Conservation (phyloP, 2,113 vertebrate species). For the Cephalopholis sonnerati region DNA sequence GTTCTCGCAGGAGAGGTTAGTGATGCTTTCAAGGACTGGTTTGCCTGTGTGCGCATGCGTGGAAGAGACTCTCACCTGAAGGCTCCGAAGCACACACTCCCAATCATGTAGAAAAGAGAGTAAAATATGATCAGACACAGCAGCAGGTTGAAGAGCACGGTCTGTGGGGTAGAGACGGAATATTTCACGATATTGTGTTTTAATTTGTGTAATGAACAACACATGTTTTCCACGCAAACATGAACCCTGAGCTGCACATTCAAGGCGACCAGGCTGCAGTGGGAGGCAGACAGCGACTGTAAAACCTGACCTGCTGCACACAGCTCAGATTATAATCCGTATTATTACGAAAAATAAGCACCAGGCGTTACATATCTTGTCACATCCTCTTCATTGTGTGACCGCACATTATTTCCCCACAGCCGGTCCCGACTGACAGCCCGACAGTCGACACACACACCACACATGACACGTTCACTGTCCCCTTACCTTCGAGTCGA, state of each 20-base stretch:
- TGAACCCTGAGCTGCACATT: conserved; percentile 8
- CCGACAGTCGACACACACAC: not conserved
- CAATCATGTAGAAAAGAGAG: conserved; percentile 87
- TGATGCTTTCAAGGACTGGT: not conserved
- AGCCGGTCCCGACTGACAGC: conserved; percentile 1
- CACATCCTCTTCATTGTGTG: not conserved
- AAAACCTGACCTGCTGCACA: not conserved
- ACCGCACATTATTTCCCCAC: conserved; percentile 17
- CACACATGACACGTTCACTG: not conserved
- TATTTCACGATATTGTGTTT: not conserved
- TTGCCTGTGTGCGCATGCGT: conserved; percentile 33
- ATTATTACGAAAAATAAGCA: not conserved
- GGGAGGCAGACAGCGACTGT: conserved; percentile 7
- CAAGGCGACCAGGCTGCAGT: conserved; percentile 6
- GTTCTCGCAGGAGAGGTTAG: not conserved
- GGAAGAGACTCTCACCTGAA: conserved; percentile 83
- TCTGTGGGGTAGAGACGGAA: conserved; percentile 66
- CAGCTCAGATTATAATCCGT: not conserved
- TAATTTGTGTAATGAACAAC: not conserved
- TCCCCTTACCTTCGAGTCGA: conserved; percentile 81
- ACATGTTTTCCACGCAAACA: conserved; percentile 13
- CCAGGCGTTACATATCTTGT: not conserved
- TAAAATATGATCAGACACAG: conserved; percentile 88
- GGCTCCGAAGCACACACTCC: conserved; percentile 84
- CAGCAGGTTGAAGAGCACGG: conserved; percentile 86